A percentile compares a stretch with the other conserved stretches of the same genome.
These are phyloP conservation scores for Pitangus sulphuratus DNA, from an alignment of 2,797 vertebrate species.

Conservation along the genomic window DNA sequence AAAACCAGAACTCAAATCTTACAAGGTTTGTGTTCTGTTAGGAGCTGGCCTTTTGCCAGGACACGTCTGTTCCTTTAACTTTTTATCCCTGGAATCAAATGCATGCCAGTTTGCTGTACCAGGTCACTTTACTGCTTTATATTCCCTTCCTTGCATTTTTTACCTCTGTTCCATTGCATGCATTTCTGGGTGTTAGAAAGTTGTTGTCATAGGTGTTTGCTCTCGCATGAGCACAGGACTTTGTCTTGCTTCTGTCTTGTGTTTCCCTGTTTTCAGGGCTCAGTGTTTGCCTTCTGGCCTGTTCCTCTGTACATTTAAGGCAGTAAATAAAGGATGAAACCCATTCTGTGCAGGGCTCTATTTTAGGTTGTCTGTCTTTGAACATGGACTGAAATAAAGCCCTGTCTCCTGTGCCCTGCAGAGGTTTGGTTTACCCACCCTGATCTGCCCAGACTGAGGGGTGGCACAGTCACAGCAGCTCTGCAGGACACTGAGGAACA, in stretches of 20 bases:
- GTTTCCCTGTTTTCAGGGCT: not conserved
- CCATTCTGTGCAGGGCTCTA: accelerated
- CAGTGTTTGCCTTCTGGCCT: not conserved
- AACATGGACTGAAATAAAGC: not conserved
- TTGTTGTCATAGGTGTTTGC: not conserved
- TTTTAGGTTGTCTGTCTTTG: not conserved
- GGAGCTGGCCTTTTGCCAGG: slow-evolving; percentile 25
- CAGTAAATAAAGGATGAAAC: not conserved
- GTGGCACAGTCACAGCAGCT: not conserved
- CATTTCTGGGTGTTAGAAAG: not conserved
- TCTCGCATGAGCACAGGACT: not conserved
- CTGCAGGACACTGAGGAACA: not conserved
- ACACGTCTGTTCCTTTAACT: slow-evolving; percentile 22
- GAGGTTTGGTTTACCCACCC: not conserved
- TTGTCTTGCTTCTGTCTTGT: not conserved
- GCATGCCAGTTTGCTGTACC: not conserved
- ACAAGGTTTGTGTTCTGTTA: slow-evolving; percentile 7
- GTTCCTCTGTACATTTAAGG: not conserved
- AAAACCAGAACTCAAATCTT: slow-evolving; percentile 40
- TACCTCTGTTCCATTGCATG: not conserved
- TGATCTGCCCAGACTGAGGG: not conserved
- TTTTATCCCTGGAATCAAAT: slow-evolving; percentile 16
- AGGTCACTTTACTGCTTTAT: not conserved
- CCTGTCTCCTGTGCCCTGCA: not conserved
- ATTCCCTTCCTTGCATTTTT: not conserved